Evolutionary conservation across 2,888 invertebrate species (phyloP).

Genomic region (Pomacea canaliculata): DNA sequence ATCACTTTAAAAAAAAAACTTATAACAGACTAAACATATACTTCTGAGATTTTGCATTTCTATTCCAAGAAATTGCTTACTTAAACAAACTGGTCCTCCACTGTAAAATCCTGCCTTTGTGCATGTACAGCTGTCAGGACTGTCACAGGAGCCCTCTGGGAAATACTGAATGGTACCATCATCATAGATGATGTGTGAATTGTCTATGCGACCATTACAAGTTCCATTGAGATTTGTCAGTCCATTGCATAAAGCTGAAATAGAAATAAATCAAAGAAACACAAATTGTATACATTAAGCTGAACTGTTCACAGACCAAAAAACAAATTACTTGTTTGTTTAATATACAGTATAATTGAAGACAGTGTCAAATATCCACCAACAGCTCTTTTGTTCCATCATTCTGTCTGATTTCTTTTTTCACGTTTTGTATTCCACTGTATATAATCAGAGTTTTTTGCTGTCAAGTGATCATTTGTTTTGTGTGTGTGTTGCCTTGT

Average conservation of each 20-base stretch:
- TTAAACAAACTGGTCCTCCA: slow-evolving; percentile 31
- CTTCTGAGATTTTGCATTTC: no score
- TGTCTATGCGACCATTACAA: slow-evolving; percentile 25
- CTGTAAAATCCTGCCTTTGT: slow-evolving; percentile 39
- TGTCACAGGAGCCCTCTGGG: slow-evolving; percentile 34
- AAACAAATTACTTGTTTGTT: not conserved
- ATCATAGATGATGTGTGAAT: slow-evolving; percentile 28
- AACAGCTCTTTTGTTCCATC: no score
- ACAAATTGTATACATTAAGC: not conserved
- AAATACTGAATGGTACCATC: slow-evolving; percentile 14
- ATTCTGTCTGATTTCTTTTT: no score
- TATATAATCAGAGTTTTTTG: no score
- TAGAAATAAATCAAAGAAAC: not conserved
- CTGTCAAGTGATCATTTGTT: no score
- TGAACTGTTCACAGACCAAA: not conserved
- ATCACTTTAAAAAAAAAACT: no score
- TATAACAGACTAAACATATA: no score
- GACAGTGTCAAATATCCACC: no score
- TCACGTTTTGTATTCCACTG: no score
- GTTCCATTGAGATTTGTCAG: not conserved
- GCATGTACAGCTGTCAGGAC: slow-evolving; percentile 31
- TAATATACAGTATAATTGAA: not conserved
- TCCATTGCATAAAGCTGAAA: not conserved
- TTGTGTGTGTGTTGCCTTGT: no score
- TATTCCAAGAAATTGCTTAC: slow-evolving; percentile 24